A percentile compares a stretch with the other conserved stretches of the same genome.
These are phyloP conservation scores for Hecatera dysodea DNA, from an alignment of 2,888 invertebrate species.

Conservation along the genomic window DNA sequence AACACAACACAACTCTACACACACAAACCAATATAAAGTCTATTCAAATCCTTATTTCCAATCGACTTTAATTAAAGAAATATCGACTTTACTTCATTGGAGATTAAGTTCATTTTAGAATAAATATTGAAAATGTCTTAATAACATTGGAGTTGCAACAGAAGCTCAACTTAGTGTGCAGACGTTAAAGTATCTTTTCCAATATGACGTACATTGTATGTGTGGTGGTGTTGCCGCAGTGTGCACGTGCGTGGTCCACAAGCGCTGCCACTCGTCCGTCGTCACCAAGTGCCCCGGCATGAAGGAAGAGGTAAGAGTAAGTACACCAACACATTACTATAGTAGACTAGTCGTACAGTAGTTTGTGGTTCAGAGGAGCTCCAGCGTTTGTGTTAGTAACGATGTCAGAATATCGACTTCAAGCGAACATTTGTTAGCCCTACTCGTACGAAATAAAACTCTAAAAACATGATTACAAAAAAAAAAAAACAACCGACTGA, in stretches of 20 bases:
- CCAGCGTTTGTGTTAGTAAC: no score
- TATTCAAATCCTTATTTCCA: not conserved
- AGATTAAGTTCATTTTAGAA: conserved; percentile 6
- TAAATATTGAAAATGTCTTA: not conserved
- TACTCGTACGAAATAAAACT: no score
- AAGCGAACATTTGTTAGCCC: no score
- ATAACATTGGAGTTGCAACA: not conserved
- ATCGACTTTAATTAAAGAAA: not conserved
- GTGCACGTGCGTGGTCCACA: conserved; percentile 99
- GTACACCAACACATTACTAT: conserved; percentile 13
- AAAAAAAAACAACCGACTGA: no score
- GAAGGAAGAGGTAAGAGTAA: conserved; percentile 94
- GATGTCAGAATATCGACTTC: no score
- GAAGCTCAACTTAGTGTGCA: not conserved
- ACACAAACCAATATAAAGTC: not conserved
- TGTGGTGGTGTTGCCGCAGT: conserved; percentile 91
- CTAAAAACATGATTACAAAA: no score
- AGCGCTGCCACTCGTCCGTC: conserved; percentile 98
- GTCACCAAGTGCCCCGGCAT: conserved; percentile 99
- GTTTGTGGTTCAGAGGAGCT: not conserved
- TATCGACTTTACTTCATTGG: not conserved
- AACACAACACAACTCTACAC: not conserved
- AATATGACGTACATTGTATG: not conserved
- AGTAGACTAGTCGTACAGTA: not conserved
- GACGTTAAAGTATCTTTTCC: not conserved